These are phyloP conservation scores for Vandiemenella viatica DNA, from an alignment of 2,888 invertebrate genomes.

Conservation along the genomic window DNA sequence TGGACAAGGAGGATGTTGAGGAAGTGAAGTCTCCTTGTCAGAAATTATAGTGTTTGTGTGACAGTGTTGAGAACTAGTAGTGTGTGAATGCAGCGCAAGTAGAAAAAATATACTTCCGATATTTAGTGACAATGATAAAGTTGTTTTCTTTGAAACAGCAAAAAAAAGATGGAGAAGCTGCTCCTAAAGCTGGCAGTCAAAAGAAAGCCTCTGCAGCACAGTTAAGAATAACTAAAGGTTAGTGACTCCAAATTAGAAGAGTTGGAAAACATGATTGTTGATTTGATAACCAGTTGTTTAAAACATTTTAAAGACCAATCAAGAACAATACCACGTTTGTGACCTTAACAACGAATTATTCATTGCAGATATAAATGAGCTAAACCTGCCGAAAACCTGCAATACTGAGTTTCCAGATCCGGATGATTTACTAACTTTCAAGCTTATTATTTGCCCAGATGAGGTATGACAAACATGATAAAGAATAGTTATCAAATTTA, in stretches of 20 bases:
- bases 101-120: not conserved
- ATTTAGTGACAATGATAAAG: slow-evolving; percentile 63
- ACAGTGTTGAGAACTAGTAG: not conserved
- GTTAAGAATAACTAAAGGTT: slow-evolving; percentile 93
- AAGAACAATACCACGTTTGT: too few relatives aligned
- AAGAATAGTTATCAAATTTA: too few relatives aligned
- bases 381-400: slow-evolving; percentile 94
- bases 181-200: slow-evolving; percentile 56
- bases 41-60: not conserved
- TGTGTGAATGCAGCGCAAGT: not conserved
- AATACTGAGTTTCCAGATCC: slow-evolving; percentile 90
- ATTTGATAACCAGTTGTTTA: too few relatives aligned
- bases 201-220: slow-evolving; percentile 95
- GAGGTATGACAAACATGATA: slow-evolving; percentile 40
- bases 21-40: not conserved
- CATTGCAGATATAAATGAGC: slow-evolving; percentile 87
- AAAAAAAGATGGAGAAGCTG: slow-evolving; percentile 90
- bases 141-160: slow-evolving; percentile 96
- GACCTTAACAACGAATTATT: too few relatives aligned
- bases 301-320: too few relatives aligned
- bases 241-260: not conserved
- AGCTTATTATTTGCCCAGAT: slow-evolving; percentile 90
- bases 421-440: slow-evolving; percentile 90
- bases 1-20: not conserved
- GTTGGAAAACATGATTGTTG: too few relatives aligned